These are phyloP conservation scores for Gadopsis bispinosus DNA, from an alignment of 2,797 vertebrate species.

Conservation along the genomic window DNA sequence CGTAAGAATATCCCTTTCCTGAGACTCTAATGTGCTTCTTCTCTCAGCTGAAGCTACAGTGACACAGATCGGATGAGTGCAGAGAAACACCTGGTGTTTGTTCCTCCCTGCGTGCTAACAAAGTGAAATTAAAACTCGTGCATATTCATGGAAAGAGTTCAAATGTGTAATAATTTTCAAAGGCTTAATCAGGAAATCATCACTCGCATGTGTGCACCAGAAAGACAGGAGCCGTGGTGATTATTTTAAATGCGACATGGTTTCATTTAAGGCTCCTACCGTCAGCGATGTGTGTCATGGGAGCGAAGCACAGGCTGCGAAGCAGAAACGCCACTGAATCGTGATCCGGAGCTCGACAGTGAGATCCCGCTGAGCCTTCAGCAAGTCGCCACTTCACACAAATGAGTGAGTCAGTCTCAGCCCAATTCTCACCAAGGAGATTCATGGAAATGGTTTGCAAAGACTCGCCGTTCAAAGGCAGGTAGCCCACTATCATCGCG, in stretches of 20 bases:
- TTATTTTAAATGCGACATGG: constrained; percentile 9
- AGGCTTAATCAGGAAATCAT: constrained; percentile 40
- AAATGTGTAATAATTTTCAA: constrained; percentile 34
- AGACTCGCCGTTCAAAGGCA: constrained; percentile 39
- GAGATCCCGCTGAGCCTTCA: constrained; percentile 60
- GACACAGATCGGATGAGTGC: constrained; percentile 51
- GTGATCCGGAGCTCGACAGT: constrained; percentile 50
- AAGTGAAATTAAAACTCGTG: constrained; percentile 31
- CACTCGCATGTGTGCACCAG: constrained; percentile 6
- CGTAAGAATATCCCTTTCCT: constrained; percentile 63
- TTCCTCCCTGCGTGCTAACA: constrained; percentile 9
- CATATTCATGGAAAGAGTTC: constrained; percentile 22
- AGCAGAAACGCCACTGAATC: constrained; percentile 42
- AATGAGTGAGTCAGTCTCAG: constrained; percentile 52
- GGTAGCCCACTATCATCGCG: constrained; percentile 32
- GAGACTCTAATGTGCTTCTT: constrained; percentile 66
- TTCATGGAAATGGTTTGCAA: constrained; percentile 41
- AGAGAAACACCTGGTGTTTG: constrained; percentile 63
- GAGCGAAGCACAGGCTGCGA: constrained; percentile 27
- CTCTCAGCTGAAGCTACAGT: constrained; percentile 51
- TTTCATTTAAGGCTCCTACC: constrained; percentile 41
- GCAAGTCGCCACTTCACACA: constrained; percentile 68
- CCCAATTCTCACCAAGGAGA: constrained; percentile 54
- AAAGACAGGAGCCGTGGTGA: constrained; percentile 16
- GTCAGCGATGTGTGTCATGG: constrained; percentile 6